Evolutionary conservation across 2,797 vertebrate genomes (phyloP).

Genomic region (Dallia pectoralis): DNA sequence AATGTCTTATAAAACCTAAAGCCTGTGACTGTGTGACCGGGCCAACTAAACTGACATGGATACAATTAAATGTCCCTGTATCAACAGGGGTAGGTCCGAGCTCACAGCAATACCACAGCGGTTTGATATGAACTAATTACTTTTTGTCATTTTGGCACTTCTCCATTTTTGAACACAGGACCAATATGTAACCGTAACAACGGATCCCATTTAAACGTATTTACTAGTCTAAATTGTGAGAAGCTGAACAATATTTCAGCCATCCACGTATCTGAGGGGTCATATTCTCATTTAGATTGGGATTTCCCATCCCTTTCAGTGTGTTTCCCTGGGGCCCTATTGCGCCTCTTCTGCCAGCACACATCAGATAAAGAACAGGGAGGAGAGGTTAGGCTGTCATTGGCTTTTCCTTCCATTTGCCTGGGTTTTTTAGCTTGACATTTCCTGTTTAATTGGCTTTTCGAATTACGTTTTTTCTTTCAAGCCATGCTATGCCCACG

Average conservation of each 20-base stretch:
- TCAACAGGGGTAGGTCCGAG: not conserved
- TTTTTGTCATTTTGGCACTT: not conserved
- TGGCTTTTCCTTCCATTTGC: conserved; percentile 55
- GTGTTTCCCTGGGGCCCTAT: conserved; percentile 60
- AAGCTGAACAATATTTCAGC: conserved; percentile 46
- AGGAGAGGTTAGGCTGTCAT: conserved; percentile 67
- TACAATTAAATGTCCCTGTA: no score
- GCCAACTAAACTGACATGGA: not conserved
- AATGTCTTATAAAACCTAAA: conserved; percentile 1
- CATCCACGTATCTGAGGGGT: conserved; percentile 65
- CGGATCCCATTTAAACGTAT: conserved; percentile 26
- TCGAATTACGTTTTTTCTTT: conserved; percentile 59
- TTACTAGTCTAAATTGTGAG: conserved; percentile 58
- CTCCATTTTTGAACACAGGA: conserved; percentile 32
- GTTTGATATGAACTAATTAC: not conserved
- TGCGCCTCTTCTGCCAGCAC: conserved; percentile 61
- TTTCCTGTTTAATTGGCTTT: conserved; percentile 74
- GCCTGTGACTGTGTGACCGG: not conserved
- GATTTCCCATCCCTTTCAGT: conserved; percentile 57
- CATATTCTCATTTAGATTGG: conserved; percentile 66
- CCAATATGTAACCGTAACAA: conserved; percentile 27
- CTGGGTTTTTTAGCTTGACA: conserved; percentile 65
- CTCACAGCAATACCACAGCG: not conserved
- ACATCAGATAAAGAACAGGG: conserved; percentile 67
- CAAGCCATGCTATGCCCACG: conserved; percentile 65